Evolutionary conservation across 2,797 vertebrate genomes (phyloP), one percentile per base, ranked within the genome.

Genomic region (Protosalanx chinensis): DNA sequence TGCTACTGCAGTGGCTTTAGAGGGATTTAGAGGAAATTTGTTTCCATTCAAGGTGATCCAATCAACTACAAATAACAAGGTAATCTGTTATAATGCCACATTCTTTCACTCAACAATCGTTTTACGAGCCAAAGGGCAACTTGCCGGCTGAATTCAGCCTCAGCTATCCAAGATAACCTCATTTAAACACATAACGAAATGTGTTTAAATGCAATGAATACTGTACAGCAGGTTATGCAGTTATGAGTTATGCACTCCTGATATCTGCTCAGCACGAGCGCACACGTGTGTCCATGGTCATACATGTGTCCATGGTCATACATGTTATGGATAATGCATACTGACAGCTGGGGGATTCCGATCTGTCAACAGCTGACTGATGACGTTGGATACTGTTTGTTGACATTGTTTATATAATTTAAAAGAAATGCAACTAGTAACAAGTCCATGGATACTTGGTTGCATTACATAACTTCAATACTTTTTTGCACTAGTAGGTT

Each of bases 31-130:
- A 23, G 6, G 51, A 49, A 41, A 20, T 16, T 27, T 23, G 57
- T 51, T 71, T 63, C 64, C 16, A 58, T 56, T 73, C 8, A 69
- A 70, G 62, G 71, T 70, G 63, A 70, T 73, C 63, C 61, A 72
- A 71, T 68, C 30, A 78, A 68, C 65, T 69, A 53, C 59, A 75
- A 66, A 75, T 72, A 72, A 72, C 65, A 78, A 56, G 29, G 64
- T 74, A 68, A 76, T 72, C 61, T 69, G 71, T 30, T 49, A 68
- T 53, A 68, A 77, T 68, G 15, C 35, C 66, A 56, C 53, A n/a
- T 32, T 63, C 62, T 69, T 72, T 72, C 20, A 59, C 49, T 49
- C 10, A 18, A 62, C 49, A 53, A 60, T 20, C 32, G 46, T 12
- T 74, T 73, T 53, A 41, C 65, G 3, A 33, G 37, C 20, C 64